Percentiles rank a stretch among this genome's conserved stretches.
These are phyloP conservation scores for mouse (Mus musculus) DNA, from an alignment of 2,113 vertebrate genomes.

Conservation along the genomic window DNA sequence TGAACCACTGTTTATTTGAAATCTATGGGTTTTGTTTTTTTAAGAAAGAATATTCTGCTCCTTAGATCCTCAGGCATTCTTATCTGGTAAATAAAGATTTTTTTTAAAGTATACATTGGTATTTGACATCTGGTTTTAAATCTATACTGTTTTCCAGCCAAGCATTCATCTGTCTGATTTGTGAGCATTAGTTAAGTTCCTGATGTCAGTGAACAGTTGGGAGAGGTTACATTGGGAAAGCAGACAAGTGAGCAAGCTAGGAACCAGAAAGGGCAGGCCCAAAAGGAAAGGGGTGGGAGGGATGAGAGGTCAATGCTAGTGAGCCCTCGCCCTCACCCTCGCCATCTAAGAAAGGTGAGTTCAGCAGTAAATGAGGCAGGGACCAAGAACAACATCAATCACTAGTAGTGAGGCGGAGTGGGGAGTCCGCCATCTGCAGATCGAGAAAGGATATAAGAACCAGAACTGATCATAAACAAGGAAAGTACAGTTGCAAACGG, in stretches of 20 bases:
- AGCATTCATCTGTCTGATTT: slow-evolving; percentile 23
- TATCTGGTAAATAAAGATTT: slow-evolving; percentile 61
- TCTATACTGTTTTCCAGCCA: slow-evolving; percentile 15
- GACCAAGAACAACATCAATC: neutral
- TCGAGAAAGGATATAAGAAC: neutral
- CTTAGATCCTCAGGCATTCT: slow-evolving; percentile 32
- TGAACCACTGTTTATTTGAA: slow-evolving; percentile 32
- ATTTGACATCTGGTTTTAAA: slow-evolving; percentile 42
- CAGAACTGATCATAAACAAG: neutral
- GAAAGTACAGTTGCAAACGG: neutral
- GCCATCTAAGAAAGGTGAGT: neutral
- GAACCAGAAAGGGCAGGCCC: neutral
- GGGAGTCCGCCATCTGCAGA: neutral
- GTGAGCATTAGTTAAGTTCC: neutral
- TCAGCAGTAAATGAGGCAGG: neutral
- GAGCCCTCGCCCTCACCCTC: neutral
- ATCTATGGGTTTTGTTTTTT: neutral
- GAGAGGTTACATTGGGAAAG: neutral
- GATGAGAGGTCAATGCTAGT: neutral
- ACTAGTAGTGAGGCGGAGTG: neutral
- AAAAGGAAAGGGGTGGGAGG: neutral
- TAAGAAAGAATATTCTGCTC: slow-evolving; percentile 37
- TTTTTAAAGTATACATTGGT: slow-evolving; percentile 30
- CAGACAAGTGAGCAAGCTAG: neutral
- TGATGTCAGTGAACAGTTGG: neutral